phyloP scores from a whole-genome alignment of 2,113 vertebrate species.

The Lethenteron reissneri region DNA sequence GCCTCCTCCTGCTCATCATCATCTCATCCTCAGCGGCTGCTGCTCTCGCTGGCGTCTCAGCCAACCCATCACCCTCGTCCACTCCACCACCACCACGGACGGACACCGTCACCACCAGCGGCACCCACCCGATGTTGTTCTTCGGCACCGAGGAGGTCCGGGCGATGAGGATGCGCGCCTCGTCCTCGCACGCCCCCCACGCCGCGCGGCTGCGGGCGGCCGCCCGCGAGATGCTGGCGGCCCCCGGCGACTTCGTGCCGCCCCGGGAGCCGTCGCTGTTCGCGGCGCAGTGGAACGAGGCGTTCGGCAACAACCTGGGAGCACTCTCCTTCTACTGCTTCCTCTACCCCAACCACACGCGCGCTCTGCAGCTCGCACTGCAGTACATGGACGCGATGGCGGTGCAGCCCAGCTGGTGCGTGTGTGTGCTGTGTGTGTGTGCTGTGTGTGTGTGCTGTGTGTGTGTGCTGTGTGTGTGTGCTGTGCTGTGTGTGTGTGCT shows the following conservation, averaged over 20 bases:
- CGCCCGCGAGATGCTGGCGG: constrained; percentile 58
- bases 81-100: not conserved
- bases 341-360: constrained; percentile 63
- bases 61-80: not conserved
- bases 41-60: not conserved
- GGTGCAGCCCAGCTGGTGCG: constrained; percentile 71
- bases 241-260: constrained; percentile 60
- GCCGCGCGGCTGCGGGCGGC: constrained; percentile 43
- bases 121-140: constrained; percentile 83
- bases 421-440: too few relatives aligned
- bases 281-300: constrained; percentile 82
- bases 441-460: constrained; percentile 12
- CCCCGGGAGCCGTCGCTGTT: constrained; percentile 72
- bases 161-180: constrained; percentile 32
- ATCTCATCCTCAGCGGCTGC: not conserved
- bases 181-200: constrained; percentile 40
- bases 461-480: not conserved
- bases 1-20: not conserved
- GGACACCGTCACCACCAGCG: not conserved
- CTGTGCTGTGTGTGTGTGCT: not conserved
- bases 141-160: constrained; percentile 46
- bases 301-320: constrained; percentile 86
- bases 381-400: constrained; percentile 99
- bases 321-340: constrained; percentile 81
- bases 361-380: constrained; percentile 51